Base-by-base conservation (phyloP, 2,797 vertebrate genomes). In the Microctenopoma steveboyesi region DNA sequence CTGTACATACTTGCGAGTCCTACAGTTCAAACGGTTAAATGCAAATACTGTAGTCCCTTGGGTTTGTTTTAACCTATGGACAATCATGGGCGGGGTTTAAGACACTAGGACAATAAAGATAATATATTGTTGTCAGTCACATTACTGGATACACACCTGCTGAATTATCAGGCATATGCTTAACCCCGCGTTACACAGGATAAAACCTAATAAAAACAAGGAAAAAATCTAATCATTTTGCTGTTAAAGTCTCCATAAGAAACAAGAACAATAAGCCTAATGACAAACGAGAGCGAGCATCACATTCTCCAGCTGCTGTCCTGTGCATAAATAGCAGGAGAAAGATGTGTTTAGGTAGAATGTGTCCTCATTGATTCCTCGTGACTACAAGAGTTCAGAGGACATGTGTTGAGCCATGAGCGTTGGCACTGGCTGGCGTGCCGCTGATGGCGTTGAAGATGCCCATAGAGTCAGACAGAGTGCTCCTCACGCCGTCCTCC, bases 401-500 rank as follows among this genome's bases (percentile, higher is more conserved):
- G 2, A 96, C 74, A 39, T 95, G 94, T 89, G 95, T 94, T 13
- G 96, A 95, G 86, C 93, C 94, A 50, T 95, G 96, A 62, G 95
- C 89, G 61, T 92, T 92, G 84, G 96, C 94, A 87, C 95, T 92
- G 87, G 94, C 93, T 4, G 96, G 95, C 3, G 96, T 98, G 79
- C 96, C 96, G 5, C 97, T 98, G 92, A 99, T 98, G 92, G 96
- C 96, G 1, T 96, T 98, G 91, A 98, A 98, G 91, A 98, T 97
- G 76, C 97, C 96, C 81, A 97, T 84, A 0, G 97, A 99, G 81
- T 98, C 95, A 0, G 96, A 95, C 75, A 97, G 93, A 15, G 94
- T 67, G n/a, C 90, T 93, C 88, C 97, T 95, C 39, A 84, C 16
- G 14, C 91, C 86, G 11, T 96, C 95, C 27, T 98, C 97, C 84